These are phyloP conservation scores for Ypsolopha scabrella DNA, from an alignment of 2,888 invertebrate species.

Conservation along the genomic window DNA sequence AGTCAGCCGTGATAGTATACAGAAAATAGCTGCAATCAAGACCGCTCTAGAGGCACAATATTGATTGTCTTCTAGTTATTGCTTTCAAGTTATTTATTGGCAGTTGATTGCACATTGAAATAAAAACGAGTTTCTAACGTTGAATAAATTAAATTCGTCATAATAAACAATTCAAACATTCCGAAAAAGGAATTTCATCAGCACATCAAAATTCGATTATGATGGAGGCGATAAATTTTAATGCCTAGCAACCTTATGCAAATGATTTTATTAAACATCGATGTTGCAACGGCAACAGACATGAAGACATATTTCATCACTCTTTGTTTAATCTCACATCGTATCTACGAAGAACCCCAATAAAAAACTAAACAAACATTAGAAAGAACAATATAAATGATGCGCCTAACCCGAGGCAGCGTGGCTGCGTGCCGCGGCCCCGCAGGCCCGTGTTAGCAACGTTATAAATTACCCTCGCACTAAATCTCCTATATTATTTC, in stretches of 20 bases:
- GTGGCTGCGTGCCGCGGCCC: conserved; percentile 39
- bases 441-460: conserved; percentile 43
- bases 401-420: conserved; percentile 60
- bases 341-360: conserved; percentile 44
- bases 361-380: conserved; percentile 61
- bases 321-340: conserved; percentile 59
- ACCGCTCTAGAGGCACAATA: neutral
- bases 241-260: conserved; percentile 42
- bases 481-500: conserved; percentile 47
- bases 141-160: no score
- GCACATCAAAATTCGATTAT: conserved; percentile 29
- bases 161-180: no score
- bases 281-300: conserved; percentile 54
- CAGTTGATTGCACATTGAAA: neutral
- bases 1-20: neutral
- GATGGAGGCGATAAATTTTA: conserved; percentile 37
- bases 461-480: conserved; percentile 62
- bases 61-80: neutral
- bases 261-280: conserved; percentile 61
- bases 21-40: conserved; percentile 1
- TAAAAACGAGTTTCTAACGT: conserved; percentile 1
- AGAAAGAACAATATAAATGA: conserved; percentile 62
- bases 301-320: conserved; percentile 56
- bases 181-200: conserved; percentile 28
- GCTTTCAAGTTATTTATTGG: neutral